phyloP scores from a whole-genome alignment of 2,113 vertebrate species.

The Chitala chitala region DNA sequence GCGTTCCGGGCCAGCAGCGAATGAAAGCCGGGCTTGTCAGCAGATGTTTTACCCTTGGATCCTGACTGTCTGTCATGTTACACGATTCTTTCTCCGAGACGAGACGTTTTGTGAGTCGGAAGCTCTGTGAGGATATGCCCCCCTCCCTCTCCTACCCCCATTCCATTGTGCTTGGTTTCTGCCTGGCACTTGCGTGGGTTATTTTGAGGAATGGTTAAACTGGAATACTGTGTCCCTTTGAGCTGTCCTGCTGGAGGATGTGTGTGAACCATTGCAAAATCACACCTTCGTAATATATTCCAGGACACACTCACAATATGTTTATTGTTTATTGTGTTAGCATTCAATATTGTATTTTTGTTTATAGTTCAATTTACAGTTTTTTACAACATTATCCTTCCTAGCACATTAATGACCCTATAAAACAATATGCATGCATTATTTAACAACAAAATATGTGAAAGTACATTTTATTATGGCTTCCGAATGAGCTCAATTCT shows the following conservation, averaged over 20 bases:
- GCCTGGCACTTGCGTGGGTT: not conserved
- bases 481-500: not conserved
- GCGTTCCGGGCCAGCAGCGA: constrained; percentile 57
- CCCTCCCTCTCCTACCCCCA: too few relatives aligned
- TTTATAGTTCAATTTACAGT: too few relatives aligned
- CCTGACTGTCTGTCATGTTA: constrained; percentile 57
- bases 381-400: too few relatives aligned
- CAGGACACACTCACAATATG: not conserved
- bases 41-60: constrained; percentile 72
- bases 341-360: not conserved
- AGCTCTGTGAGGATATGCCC: not conserved
- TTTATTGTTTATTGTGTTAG: not conserved
- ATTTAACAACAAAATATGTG: not conserved
- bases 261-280: not conserved
- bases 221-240: constrained; percentile 1
- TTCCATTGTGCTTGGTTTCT: constrained; percentile 24
- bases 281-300: not conserved
- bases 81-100: constrained; percentile 58
- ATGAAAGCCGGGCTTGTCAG: constrained; percentile 71
- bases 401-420: too few relatives aligned
- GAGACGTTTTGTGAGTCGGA: constrained; percentile 16
- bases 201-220: not conserved
- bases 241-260: not conserved
- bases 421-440: not conserved
- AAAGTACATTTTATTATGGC: not conserved